phyloP scores from a whole-genome alignment of 2,797 vertebrate genomes.

The Tamandua tetradactyla region DNA sequence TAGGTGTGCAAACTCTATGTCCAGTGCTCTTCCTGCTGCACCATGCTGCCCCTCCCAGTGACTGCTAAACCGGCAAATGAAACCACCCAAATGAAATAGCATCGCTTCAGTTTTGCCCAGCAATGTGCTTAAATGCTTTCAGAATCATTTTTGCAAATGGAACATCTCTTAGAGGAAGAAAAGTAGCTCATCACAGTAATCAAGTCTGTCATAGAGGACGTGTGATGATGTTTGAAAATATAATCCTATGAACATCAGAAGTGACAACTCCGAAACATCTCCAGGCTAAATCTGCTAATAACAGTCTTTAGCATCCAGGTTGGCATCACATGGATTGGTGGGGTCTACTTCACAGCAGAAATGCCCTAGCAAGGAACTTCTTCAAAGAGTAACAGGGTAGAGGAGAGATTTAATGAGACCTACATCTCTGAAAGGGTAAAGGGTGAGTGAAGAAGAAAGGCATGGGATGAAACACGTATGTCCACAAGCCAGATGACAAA shows the following conservation, averaged over 20 bases:
- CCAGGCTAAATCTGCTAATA: slow-evolving; percentile 84
- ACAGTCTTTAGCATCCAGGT: slow-evolving; percentile 80
- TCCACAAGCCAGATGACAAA: slow-evolving; percentile 1
- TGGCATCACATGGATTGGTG: slow-evolving; percentile 66
- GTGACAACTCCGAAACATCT: slow-evolving; percentile 84
- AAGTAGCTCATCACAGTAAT: slow-evolving; percentile 86
- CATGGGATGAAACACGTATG: not conserved
- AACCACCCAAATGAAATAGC: not conserved
- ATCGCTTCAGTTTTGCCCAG: slow-evolving; percentile 73
- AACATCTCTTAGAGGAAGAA: slow-evolving; percentile 86
- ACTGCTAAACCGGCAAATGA: not conserved
- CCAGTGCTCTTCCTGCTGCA: not conserved
- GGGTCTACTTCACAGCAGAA: slow-evolving; percentile 69
- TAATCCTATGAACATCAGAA: slow-evolving; percentile 85
- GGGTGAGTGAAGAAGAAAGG: slow-evolving; percentile 68
- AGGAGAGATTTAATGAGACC: slow-evolving; percentile 74
- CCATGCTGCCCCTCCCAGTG: not conserved
- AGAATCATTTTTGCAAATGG: slow-evolving; percentile 82
- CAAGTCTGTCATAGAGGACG: slow-evolving; percentile 83
- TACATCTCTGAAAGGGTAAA: slow-evolving; percentile 63
- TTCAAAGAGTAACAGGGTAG: slow-evolving; percentile 63
- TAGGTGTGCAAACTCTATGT: not conserved
- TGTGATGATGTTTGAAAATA: slow-evolving; percentile 86
- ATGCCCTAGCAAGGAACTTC: slow-evolving; percentile 75
- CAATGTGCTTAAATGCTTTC: slow-evolving; percentile 78